Percentiles rank a stretch among this genome's conserved stretches.
Conservation (phyloP, 2,797 vertebrate genomes). For the Trachurus trachurus region DNA sequence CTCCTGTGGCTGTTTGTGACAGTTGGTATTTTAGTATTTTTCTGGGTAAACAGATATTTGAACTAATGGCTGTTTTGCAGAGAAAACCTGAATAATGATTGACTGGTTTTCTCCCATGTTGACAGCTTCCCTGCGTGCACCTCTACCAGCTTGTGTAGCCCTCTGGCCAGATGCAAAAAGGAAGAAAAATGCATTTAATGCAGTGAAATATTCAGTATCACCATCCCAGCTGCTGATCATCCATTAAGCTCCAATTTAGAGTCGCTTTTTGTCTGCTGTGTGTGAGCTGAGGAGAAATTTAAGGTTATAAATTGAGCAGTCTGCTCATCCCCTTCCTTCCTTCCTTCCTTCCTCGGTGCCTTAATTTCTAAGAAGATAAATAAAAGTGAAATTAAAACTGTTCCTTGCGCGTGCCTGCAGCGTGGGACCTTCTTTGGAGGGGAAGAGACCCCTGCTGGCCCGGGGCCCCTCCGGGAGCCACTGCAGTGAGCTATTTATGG, state of each 20-base stretch:
- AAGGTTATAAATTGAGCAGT: not conserved
- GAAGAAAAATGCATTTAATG: not conserved
- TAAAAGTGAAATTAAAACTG: constrained; percentile 29
- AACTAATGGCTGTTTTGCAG: not conserved
- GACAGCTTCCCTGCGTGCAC: not conserved
- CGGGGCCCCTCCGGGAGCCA: constrained; percentile 64
- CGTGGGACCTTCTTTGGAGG: not conserved
- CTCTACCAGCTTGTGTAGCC: not conserved
- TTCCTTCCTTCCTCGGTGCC: not conserved
- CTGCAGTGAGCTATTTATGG: constrained; percentile 85
- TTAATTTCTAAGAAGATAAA: constrained; percentile 4
- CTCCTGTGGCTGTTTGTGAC: not conserved
- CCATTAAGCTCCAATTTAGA: not conserved
- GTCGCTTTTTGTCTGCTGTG: not conserved
- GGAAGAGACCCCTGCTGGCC: constrained; percentile 48
- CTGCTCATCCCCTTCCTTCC: not conserved
- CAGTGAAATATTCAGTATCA: not conserved
- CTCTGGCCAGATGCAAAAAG: too few relatives aligned
- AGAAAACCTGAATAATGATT: not conserved
- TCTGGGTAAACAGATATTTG: not conserved
- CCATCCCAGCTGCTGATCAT: constrained; percentile 1
- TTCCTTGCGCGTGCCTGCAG: constrained; percentile 15
- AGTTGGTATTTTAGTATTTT: not conserved
- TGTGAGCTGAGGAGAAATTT: not conserved
- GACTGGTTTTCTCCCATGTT: not conserved